phyloP scores from a whole-genome alignment of 2,888 invertebrate genomes.

The Pachymerium ferrugineum region DNA sequence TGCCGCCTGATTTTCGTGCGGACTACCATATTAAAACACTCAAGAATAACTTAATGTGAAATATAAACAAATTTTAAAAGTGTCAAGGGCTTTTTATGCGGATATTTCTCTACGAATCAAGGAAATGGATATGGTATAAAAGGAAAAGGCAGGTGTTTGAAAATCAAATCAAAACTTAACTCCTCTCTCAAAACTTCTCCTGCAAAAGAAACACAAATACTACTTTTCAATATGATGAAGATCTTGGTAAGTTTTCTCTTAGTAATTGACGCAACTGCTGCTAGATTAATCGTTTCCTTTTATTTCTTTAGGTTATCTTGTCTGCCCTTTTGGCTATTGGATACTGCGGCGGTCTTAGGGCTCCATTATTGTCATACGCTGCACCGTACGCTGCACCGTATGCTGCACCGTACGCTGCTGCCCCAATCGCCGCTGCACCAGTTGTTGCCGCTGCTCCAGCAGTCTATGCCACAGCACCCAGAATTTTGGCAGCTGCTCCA shows the following conservation, averaged over 20 bases:
- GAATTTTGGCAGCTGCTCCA: neutral
- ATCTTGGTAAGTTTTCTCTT: no score
- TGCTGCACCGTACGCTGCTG: neutral
- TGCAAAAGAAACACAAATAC: no score
- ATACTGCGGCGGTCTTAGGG: neutral
- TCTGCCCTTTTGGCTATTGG: neutral
- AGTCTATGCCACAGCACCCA: neutral
- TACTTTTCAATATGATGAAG: no score
- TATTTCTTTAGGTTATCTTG: neutral
- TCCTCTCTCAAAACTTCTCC: no score
- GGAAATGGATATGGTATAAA: neutral
- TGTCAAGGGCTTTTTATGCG: slow-evolving; percentile 5
- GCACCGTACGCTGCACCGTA: no score
- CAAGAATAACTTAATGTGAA: neutral
- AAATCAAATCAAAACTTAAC: no score
- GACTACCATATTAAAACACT: neutral
- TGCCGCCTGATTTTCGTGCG: neutral
- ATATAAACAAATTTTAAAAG: neutral
- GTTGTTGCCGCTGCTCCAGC: neutral
- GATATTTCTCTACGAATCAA: neutral
- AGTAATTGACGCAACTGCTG: no score
- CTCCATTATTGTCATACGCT: neutral
- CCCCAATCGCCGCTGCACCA: neutral
- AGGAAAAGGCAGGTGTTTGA: neutral
- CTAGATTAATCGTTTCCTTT: no score